Evolutionary conservation across 2,888 invertebrate genomes (phyloP).

Genomic region (Agrotis clavis): DNA sequence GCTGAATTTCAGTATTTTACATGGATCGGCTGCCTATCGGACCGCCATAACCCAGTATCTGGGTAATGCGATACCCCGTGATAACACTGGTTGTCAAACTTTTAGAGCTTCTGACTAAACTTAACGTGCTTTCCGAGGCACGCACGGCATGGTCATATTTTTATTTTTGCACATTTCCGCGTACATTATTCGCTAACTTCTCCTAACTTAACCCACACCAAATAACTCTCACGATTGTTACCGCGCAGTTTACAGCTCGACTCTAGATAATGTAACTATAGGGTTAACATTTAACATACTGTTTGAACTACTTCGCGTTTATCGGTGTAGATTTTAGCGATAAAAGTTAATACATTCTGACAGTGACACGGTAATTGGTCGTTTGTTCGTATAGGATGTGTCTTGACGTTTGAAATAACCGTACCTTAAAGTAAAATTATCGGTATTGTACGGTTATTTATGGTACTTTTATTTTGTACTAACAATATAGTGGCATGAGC

Average conservation of each 20-base stretch:
- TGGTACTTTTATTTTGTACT: not conserved
- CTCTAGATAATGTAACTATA: constrained; percentile 56
- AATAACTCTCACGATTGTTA: constrained; percentile 69
- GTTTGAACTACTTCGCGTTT: constrained; percentile 52
- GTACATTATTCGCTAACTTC: not conserved
- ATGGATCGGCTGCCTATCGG: too few relatives aligned
- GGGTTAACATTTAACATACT: constrained; percentile 51
- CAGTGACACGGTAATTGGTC: constrained; percentile 47
- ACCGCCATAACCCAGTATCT: too few relatives aligned
- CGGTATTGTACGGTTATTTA: not conserved
- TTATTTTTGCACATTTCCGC: not conserved
- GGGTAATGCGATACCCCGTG: too few relatives aligned
- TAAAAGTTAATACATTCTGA: constrained; percentile 50
- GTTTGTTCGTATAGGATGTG: not conserved
- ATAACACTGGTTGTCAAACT: too few relatives aligned
- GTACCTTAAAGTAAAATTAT: not conserved
- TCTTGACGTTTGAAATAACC: constrained; percentile 14
- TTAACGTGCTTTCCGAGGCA: too few relatives aligned
- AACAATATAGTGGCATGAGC: too few relatives aligned
- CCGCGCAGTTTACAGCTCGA: constrained; percentile 59
- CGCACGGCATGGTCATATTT: too few relatives aligned
- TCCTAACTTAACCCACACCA: constrained; percentile 51
- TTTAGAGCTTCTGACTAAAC: too few relatives aligned
- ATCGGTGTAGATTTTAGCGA: constrained; percentile 46
- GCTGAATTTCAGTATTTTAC: too few relatives aligned